phyloP scores from a whole-genome alignment of 2,113 vertebrate species.

The Plecotus auritus region DNA sequence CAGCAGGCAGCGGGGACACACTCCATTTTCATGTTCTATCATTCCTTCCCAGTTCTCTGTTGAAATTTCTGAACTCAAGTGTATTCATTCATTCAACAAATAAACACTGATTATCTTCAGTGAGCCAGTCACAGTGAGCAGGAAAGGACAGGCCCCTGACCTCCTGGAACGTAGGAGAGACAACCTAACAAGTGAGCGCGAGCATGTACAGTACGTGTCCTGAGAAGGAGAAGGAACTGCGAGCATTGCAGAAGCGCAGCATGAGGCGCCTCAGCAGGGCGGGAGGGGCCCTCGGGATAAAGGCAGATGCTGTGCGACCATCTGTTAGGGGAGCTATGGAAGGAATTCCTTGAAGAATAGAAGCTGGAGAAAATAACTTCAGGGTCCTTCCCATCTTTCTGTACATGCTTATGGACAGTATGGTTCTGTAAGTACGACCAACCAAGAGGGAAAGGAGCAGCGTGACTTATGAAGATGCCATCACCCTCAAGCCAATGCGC shows the following conservation, averaged over 20 bases:
- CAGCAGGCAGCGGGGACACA: neutral
- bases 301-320: neutral
- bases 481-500: constrained; percentile 36
- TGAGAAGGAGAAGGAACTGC: neutral
- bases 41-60: neutral
- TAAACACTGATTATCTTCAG: neutral
- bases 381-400: neutral
- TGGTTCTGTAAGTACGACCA: neutral
- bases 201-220: neutral
- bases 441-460: constrained; percentile 21
- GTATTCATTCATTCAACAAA: neutral
- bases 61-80: neutral
- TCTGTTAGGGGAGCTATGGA: neutral
- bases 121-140: neutral
- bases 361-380: neutral
- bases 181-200: neutral
- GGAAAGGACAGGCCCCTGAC: neutral
- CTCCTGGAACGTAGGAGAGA: neutral
- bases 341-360: neutral
- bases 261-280: neutral
- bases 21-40: neutral
- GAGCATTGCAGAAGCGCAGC: neutral
- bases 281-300: neutral
- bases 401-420: neutral
- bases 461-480: constrained; percentile 61